These are phyloP conservation scores for Mungos mungo DNA, from an alignment of 2,113 vertebrate genomes.

Conservation along the genomic window DNA sequence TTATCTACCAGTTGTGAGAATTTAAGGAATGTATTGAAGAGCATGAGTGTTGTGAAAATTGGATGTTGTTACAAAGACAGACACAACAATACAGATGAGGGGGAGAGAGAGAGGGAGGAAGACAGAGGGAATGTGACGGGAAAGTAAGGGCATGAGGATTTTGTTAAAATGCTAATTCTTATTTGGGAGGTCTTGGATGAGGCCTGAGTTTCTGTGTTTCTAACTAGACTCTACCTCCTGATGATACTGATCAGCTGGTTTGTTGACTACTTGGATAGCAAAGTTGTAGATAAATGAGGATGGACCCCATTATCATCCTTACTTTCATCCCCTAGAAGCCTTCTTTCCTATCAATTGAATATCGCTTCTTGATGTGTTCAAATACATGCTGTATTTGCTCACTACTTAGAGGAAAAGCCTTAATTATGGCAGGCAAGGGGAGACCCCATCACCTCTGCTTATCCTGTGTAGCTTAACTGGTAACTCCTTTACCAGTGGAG, in stretches of 20 bases:
- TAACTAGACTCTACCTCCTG: neutral
- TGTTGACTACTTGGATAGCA: neutral
- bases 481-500: neutral
- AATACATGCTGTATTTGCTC: neutral
- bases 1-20: neutral
- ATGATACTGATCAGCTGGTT: neutral
- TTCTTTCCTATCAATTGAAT: neutral
- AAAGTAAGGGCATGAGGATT: neutral
- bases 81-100: neutral
- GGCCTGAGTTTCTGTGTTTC: neutral
- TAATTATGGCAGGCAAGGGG: neutral
- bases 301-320: neutral
- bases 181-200: neutral
- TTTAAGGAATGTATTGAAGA: neutral
- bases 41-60: neutral
- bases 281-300: neutral
- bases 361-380: neutral
- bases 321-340: neutral
- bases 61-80: neutral
- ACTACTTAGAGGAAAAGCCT: neutral
- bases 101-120: neutral
- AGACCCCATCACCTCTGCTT: neutral
- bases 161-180: neutral
- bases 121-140: neutral
- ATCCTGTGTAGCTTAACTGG: neutral